These are phyloP conservation scores for Invenusta paracnida DNA, from an alignment of 2,888 invertebrate genomes.

Conservation along the genomic window DNA sequence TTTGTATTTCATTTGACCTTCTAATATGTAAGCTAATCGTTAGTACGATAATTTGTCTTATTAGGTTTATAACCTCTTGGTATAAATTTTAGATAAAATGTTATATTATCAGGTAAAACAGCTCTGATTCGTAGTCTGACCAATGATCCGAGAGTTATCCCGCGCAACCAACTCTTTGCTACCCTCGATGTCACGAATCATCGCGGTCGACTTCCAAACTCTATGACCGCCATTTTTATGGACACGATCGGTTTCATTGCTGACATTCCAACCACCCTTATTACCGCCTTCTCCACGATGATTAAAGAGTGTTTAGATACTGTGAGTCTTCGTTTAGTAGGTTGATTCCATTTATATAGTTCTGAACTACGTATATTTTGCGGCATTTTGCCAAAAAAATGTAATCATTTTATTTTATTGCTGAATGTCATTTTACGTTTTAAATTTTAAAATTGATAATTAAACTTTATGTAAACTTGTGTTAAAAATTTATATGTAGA, in stretches of 20 bases:
- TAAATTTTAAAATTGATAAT: no score
- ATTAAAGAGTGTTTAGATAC: slow-evolving; percentile 74
- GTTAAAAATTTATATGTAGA: no score
- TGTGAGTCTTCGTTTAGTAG: slow-evolving; percentile 52
- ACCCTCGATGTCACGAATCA: slow-evolving; percentile 79
- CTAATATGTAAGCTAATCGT: no score
- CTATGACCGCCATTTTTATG: slow-evolving; percentile 69
- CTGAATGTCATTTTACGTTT: no score
- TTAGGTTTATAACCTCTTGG: no score
- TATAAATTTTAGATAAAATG: no score
- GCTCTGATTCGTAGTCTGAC: slow-evolving; percentile 75
- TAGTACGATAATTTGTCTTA: no score
- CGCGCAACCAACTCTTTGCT: slow-evolving; percentile 74
- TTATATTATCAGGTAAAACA: slow-evolving; percentile 66
- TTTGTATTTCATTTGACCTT: no score
- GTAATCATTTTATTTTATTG: no score
- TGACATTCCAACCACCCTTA: slow-evolving; percentile 72
- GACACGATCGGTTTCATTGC: slow-evolving; percentile 84
- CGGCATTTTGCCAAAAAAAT: no score
- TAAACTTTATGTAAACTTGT: no score
- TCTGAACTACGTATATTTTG: no score
- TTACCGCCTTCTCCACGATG: slow-evolving; percentile 76
- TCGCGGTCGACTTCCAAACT: slow-evolving; percentile 67
- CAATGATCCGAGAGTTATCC: slow-evolving; percentile 67
- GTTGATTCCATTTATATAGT: background rate